Conservation (phyloP, 2,113 vertebrate species). For the Phylloscopus whistleri region DNA sequence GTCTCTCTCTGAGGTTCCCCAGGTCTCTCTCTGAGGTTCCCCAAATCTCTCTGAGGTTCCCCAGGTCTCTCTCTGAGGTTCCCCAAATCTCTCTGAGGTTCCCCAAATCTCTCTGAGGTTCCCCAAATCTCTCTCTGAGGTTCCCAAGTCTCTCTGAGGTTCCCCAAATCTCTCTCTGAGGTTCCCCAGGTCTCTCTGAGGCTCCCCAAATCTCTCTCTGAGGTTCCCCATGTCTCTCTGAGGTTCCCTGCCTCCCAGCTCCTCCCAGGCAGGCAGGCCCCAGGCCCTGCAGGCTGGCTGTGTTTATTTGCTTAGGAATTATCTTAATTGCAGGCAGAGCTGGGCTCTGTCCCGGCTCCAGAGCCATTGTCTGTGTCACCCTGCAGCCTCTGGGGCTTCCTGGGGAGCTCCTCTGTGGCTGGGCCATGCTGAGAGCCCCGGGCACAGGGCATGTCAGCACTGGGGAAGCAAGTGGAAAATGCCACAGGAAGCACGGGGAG, state of each 20-base stretch:
- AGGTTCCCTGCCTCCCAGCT: background rate
- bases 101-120: background rate
- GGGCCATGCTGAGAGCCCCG: background rate
- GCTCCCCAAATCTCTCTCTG: background rate
- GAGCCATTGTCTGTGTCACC: background rate
- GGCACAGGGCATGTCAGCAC: background rate
- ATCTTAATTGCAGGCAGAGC: background rate
- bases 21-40: too few species aligned
- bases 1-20: background rate
- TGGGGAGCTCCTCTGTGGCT: background rate
- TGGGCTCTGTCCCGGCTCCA: background rate
- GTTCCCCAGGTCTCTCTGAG: too few species aligned
- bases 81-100: too few species aligned
- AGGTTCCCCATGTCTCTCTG: too few species aligned
- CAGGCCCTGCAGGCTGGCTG: background rate
- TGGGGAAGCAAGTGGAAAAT: constrained; percentile 21
- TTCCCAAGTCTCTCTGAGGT: background rate
- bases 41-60: background rate
- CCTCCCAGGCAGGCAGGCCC: background rate
- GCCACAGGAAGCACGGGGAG: background rate
- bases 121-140: too few species aligned
- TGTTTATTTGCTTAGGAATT: background rate
- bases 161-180: background rate
- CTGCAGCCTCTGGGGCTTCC: background rate
- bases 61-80: background rate